These are phyloP conservation scores for Lamprologus ornatipinnis DNA, from an alignment of 2,113 vertebrate species.

Conservation along the genomic window DNA sequence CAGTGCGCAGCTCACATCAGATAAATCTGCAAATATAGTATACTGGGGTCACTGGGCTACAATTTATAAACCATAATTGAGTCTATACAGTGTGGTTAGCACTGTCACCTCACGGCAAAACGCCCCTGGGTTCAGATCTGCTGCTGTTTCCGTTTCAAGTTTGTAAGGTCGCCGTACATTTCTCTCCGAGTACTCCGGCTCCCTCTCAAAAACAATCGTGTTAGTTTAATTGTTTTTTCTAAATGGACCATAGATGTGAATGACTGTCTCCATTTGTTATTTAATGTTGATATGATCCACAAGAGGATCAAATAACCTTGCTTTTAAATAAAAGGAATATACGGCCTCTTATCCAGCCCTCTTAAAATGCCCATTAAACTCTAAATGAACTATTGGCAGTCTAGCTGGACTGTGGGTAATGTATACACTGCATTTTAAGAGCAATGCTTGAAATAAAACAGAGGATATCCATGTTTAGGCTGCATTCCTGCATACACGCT, in stretches of 20 bases:
- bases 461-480: background rate
- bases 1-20: background rate
- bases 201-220: no score
- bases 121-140: background rate
- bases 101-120: background rate
- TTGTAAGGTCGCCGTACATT: background rate
- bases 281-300: background rate
- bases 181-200: background rate
- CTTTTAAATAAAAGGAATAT: background rate
- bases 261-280: background rate
- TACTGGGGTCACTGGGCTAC: background rate
- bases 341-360: background rate
- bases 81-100: background rate
- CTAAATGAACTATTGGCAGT: background rate
- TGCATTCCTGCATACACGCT: background rate
- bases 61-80: background rate
- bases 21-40: background rate
- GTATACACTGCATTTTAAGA: background rate
- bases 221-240: background rate
- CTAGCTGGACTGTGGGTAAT: background rate
- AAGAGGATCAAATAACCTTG: background rate
- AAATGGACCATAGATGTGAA: background rate
- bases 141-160: background rate
- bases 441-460: background rate
- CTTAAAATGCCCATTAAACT: background rate